phyloP scores from a whole-genome alignment of 2,888 invertebrate species.

The Melolontha melolontha region DNA sequence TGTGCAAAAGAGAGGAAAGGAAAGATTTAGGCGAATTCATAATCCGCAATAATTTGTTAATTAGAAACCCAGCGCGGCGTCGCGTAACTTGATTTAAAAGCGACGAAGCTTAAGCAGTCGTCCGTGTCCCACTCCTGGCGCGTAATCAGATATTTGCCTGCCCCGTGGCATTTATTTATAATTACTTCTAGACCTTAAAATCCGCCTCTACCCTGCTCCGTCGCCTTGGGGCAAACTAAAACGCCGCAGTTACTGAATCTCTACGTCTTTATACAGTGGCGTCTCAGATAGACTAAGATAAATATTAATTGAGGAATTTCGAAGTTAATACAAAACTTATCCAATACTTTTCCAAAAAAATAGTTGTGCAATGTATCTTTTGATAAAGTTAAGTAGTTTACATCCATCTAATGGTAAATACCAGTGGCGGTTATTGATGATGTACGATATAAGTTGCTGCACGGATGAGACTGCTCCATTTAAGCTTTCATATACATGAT shows the following conservation, averaged over 20 bases:
- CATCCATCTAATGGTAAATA: too few species aligned
- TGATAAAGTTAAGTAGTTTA: too few species aligned
- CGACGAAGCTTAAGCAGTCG: slow-evolving; percentile 62
- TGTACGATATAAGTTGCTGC: too few species aligned
- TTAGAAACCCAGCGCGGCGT: slow-evolving; percentile 63
- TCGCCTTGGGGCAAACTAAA: slow-evolving; percentile 34
- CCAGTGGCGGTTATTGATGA: too few species aligned
- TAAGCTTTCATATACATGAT: too few species aligned
- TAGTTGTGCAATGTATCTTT: too few species aligned
- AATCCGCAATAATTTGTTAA: slow-evolving; percentile 65
- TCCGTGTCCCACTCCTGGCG: slow-evolving; percentile 60
- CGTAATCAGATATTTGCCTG: slow-evolving; percentile 64
- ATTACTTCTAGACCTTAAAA: slow-evolving; percentile 62
- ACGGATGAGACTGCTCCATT: too few species aligned
- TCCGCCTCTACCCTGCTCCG: slow-evolving; percentile 37
- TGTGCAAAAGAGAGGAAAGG: slow-evolving; percentile 25
- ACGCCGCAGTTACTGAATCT: slow-evolving; percentile 33
- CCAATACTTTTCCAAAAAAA: too few species aligned
- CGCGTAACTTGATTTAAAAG: slow-evolving; percentile 65
- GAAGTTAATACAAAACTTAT: too few species aligned
- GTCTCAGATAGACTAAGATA: slow-evolving; percentile 4
- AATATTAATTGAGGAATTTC: slow-evolving; percentile 5
- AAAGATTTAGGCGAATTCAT: slow-evolving; percentile 47
- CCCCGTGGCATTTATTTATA: slow-evolving; percentile 64
- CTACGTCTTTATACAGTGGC: slow-evolving; percentile 29